Evolutionary conservation across 1,140 invertebrate genomes (phyloP), one percentile per base, ranked within the genome.

Genomic region (Drosophila navojoa): DNA sequence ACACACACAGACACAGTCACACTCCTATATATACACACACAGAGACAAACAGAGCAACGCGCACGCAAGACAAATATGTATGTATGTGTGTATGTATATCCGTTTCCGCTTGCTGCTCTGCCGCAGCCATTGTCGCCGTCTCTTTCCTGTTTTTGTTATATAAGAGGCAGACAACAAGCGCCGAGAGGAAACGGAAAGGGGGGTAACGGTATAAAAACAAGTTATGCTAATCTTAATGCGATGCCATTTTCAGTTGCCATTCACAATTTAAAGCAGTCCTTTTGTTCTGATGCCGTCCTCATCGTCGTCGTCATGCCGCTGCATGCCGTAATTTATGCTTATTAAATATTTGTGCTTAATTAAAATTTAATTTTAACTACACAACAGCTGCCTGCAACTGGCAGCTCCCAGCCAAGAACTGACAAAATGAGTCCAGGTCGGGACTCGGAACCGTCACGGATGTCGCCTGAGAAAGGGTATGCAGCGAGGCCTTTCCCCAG

Each of bases 141-240:
- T 38, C 35, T 64, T 47, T 53, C 63, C n/a, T 38, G 50, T 53
- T 59, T 38, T 32, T 70, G 35, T 69, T 77, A 72, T 58, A 38
- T 59, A 58, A 70, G 78, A 32, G 64, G 47, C 62, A 61, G 70
- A 35, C 54, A 29, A 54, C 40, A 50, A 38, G 15, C 25, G 9
- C 15, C 49, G 55, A 47, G 59, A 68, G 45, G 40, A 40, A 40
- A 22, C n/a, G 15, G 35, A 15, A 15, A 15, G 3, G 2, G 19
- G 38, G 15, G 45, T 16, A 70, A 45, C 40, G 55, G 67, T 64
- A 71, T 71, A 71, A 75, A 77, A 85, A 68, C 77, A 75, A 77
- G 71, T 86, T 86, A 81, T 86, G 81, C 79, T 81, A 87, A 87
- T 81, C 78, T 81, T 73, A 78, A 79, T 81, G 72, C 54, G 60